phyloP scores from a whole-genome alignment of 2,113 vertebrate species.

The Gallinago media region DNA sequence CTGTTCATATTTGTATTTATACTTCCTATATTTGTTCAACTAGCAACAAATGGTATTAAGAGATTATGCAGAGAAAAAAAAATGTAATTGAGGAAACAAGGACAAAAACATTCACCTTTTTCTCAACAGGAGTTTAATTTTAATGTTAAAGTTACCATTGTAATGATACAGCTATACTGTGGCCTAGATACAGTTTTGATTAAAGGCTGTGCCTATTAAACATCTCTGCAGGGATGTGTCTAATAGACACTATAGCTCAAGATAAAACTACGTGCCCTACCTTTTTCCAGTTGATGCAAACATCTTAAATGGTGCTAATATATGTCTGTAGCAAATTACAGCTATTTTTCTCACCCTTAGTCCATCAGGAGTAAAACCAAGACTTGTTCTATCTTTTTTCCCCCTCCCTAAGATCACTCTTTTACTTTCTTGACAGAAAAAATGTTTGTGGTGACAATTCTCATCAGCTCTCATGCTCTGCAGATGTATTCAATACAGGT shows the following conservation, averaged over 20 bases:
- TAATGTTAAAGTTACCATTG: not conserved
- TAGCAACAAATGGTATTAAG: not conserved
- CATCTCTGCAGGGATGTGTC: not conserved
- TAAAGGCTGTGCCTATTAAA: not conserved
- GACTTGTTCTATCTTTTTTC: not conserved
- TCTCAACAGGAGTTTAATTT: not conserved
- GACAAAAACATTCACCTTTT: not conserved
- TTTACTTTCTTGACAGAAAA: not conserved
- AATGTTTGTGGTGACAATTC: not conserved
- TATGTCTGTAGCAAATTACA: not conserved
- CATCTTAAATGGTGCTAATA: not conserved
- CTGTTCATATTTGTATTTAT: not conserved
- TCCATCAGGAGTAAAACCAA: not conserved
- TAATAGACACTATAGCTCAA: not conserved
- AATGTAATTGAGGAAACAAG: not conserved
- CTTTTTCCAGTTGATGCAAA: not conserved
- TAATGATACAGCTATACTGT: not conserved
- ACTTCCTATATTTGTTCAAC: not conserved
- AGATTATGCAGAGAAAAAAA: not conserved
- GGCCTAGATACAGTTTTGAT: not conserved
- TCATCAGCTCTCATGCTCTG: rapidly evolving
- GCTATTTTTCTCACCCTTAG: not conserved
- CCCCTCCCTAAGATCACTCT: not conserved
- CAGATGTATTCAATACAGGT: not conserved
- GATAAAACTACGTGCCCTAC: not conserved